Evolutionary conservation across 30 jellyfish, hydroid and myxozoan genomes (phyloP), one percentile per base, ranked within the genome.

Genomic region (Euphysa ruthae): DNA sequence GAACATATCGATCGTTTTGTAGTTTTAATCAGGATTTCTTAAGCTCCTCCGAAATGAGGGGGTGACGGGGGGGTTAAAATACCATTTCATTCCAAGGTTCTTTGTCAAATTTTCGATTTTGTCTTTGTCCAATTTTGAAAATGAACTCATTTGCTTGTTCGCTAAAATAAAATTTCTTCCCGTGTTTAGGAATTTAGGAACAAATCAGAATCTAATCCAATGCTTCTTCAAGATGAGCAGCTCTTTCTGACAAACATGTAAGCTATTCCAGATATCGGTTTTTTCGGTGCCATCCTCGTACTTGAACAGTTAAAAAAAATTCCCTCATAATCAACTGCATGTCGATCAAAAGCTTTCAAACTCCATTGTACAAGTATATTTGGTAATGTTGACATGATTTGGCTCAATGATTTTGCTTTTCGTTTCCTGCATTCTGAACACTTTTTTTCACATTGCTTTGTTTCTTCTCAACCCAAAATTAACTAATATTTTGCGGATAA

Each of bases 131-230:
- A 38, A 8, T 12, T 38, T n/a, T 8, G 12, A 8, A 8, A 38
- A 12, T 8, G 12, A 8, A n/a, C 23, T 46, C 23, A 46, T 2
- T 46, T 46, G 28, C 2, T 29, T 4, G 23, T 10, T 2, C 2
- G 3, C 60, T 2, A 4, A 25, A 2, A 46, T 29, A 46, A 46
- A 46, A 46, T 46, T 46, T 46, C 28, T 46, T 8, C 60, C 60
- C 23, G 28, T 5, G 23, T 46, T n/a, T n/a, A 46, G 23, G 73
- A 63, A 26, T 60, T 22, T 29, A 60, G 30, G 27, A 60, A 60
- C 7, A 65, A 60, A 29, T 60, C 73, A 29, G 73, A 12, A 60
- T 60, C 73, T 29, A 60, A 29, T 12, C 65, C 73, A 60, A 60
- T 10, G 73, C 63, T 29, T 14, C 6, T 60, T 60, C 66, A 13